Evolutionary conservation across 2,113 vertebrate species (phyloP), one percentile per base, ranked within the genome.

Genomic region (Gobius niger): DNA sequence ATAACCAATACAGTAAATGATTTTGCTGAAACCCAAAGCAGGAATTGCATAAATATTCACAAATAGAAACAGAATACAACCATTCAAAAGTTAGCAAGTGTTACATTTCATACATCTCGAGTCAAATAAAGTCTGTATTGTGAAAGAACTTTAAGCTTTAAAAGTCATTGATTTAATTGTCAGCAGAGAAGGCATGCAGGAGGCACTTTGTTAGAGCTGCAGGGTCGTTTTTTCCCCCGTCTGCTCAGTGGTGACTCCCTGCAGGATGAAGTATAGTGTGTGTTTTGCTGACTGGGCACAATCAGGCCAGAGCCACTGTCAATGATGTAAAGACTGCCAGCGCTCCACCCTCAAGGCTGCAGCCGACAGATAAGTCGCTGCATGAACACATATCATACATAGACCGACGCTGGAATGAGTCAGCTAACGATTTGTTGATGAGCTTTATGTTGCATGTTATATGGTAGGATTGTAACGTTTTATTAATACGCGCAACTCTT

Each of bases 241-340:
- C 11, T 54, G 40, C 41, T 59, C 4, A 53, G 47, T 65, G 40
- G 11, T 60, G 64, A 65, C 63, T 46, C 63, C 67, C 18, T 76
- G 68, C 65, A 64, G 50, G 62, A n/a, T 44, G 16, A 60, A 42
- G 6, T 75, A 34, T 51, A 54, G 63, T 72, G 46, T 34, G 52
- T 34, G 73, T 47, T 79, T 69, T 77, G 82, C 76, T 85, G 80
- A 82, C 44, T 1, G 18, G 13, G 62, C 78, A 75, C 56, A 74
- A 76, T 75, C 46, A 18, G n/a, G n/a, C 53, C 41, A 46, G 66
- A 53, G 66, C 59, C 46, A 47, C 53, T 78, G 44, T 81, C 66
- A 65, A 75, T 70, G 68, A 84, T 72, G 75, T 80, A 68, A 79
- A 76, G 4, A 75, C 79, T 80, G 67, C 49, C 74, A 67, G 47